A percentile compares a stretch with the other conserved stretches of the same genome.
Conservation (phyloP, 2,797 vertebrate species). For the Rhinophrynus dorsalis region DNA sequence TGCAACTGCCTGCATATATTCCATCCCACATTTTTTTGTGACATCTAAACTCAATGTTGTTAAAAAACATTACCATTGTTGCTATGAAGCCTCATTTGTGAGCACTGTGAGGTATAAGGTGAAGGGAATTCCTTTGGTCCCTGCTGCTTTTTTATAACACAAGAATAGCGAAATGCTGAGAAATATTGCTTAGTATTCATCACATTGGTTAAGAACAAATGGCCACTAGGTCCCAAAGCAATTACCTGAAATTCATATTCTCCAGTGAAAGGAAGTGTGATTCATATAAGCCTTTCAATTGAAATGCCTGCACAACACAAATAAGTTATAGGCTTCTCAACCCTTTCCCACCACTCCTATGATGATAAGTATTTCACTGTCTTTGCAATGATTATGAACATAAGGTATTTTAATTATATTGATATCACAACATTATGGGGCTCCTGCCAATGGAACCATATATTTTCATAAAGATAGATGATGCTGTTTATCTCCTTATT, state of each 20-base stretch:
- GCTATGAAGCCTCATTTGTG: neutral
- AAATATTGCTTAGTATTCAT: slow-evolving; percentile 27
- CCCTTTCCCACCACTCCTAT: too few relatives aligned
- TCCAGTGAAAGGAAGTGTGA: neutral
- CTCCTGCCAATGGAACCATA: too few relatives aligned
- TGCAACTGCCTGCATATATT: neutral
- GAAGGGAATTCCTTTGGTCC: slow-evolving; percentile 14
- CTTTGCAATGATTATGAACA: too few relatives aligned
- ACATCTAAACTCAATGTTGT: neutral
- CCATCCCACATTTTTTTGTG: neutral
- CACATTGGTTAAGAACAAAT: slow-evolving; percentile 11
- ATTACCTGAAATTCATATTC: neutral
- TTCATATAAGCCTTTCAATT: neutral
- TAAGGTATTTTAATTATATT: too few relatives aligned
- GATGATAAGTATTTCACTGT: too few relatives aligned
- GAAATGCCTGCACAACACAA: too few relatives aligned
- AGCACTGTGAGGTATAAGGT: slow-evolving; percentile 6
- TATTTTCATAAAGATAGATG: too few relatives aligned
- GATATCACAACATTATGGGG: too few relatives aligned
- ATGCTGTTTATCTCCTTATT: too few relatives aligned
- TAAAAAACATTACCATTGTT: neutral
- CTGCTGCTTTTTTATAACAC: neutral
- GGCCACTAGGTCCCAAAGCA: neutral
- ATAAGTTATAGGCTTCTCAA: too few relatives aligned
- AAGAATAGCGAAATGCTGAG: neutral